phyloP scores from a whole-genome alignment of 2,113 vertebrate genomes.

The Gadus macrocephalus region DNA sequence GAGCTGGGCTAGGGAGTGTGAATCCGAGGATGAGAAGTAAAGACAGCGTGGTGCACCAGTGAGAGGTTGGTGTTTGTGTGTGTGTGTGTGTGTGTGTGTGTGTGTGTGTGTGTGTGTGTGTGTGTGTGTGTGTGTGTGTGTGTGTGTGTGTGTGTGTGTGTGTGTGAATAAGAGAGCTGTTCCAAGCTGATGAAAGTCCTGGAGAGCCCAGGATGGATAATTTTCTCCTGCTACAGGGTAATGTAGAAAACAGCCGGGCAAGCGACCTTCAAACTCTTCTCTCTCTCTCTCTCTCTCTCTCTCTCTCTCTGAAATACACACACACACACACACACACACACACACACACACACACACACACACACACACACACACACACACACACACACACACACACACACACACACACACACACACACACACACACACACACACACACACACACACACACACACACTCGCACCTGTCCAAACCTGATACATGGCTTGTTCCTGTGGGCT shows the following conservation, averaged over 20 bases:
- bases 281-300: slow-evolving; percentile 27
- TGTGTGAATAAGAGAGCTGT: slow-evolving; percentile 72
- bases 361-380: too few relatives aligned
- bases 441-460: slow-evolving; percentile 36
- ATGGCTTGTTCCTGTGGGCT: slow-evolving; percentile 49
- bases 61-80: slow-evolving; percentile 17
- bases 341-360: too few relatives aligned
- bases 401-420: slow-evolving; percentile 17
- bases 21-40: too few relatives aligned
- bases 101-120: too few relatives aligned
- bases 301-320: slow-evolving; percentile 5
- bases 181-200: slow-evolving; percentile 72
- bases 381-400: slow-evolving; percentile 19
- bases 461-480: slow-evolving; percentile 56
- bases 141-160: too few relatives aligned
- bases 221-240: slow-evolving; percentile 45
- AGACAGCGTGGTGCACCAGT: background rate
- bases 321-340: too few relatives aligned
- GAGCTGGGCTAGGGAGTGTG: too few relatives aligned
- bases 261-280: slow-evolving; percentile 30
- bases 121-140: too few relatives aligned
- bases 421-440: slow-evolving; percentile 20
- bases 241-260: slow-evolving; percentile 71
- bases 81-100: background rate
- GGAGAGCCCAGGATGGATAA: slow-evolving; percentile 65